These are phyloP conservation scores for Mycteria americana DNA, from an alignment of 2,797 vertebrate species.

Conservation along the genomic window DNA sequence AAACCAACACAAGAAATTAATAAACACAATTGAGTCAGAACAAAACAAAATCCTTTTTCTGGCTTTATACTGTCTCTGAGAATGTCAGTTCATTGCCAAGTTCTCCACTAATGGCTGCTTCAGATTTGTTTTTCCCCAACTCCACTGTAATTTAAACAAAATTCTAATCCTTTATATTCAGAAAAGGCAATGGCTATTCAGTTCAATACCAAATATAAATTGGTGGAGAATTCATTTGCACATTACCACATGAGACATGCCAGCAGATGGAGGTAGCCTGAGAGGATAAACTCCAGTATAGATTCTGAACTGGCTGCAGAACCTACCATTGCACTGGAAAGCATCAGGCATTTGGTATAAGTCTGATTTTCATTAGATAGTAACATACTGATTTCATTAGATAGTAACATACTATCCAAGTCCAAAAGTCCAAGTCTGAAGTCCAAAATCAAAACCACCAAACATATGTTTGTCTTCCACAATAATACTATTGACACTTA, in stretches of 20 bases:
- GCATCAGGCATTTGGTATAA: rapidly evolving
- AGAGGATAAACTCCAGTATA: not conserved
- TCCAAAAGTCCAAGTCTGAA: not conserved
- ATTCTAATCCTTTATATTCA: not conserved
- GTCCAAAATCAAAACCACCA: not conserved
- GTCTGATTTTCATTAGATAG: not conserved
- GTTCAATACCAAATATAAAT: not conserved
- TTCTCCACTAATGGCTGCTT: not conserved
- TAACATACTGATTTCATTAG: not conserved
- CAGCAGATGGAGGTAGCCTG: not conserved
- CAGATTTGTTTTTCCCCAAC: not conserved
- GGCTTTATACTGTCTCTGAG: not conserved
- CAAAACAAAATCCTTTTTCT: not conserved
- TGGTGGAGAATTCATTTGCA: not conserved
- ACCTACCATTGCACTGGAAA: not conserved
- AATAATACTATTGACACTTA: not conserved
- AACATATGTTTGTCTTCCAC: not conserved
- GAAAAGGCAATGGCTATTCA: not conserved
- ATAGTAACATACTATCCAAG: not conserved
- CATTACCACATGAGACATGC: not conserved
- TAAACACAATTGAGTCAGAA: not conserved
- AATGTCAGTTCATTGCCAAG: not conserved
- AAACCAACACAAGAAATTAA: not conserved
- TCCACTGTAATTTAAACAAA: not conserved
- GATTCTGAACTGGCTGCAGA: not conserved